phyloP scores from a whole-genome alignment of 1,140 invertebrate species.

The Drosophila repletoides region DNA sequence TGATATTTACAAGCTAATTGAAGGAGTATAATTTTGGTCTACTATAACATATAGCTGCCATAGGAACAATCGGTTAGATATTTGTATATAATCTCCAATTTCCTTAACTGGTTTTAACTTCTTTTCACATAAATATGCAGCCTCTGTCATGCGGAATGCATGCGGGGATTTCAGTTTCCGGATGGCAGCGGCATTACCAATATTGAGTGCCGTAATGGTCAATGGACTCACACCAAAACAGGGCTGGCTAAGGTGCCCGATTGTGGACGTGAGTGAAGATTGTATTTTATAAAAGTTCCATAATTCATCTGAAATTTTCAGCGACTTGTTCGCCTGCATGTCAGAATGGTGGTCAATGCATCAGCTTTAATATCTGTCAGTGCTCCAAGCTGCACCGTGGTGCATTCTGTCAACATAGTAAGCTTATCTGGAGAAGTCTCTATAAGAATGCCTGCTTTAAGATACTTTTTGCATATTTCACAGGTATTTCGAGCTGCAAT shows the following conservation, averaged over 20 bases:
- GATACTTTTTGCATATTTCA: not conserved
- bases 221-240: conserved; percentile 84
- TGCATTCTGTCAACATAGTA: conserved; percentile 90
- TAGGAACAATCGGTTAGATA: too few species aligned
- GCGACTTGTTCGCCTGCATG: conserved; percentile 89
- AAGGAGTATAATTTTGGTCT: too few species aligned
- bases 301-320: conserved; percentile 53
- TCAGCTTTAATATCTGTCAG: conserved; percentile 89
- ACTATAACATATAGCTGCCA: too few species aligned
- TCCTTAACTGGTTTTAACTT: too few species aligned
- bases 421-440: too few species aligned
- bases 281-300: not conserved
- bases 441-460: too few species aligned
- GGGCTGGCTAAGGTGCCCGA: conserved; percentile 85
- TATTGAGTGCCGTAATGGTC: conserved; percentile 85
- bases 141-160: conserved; percentile 85
- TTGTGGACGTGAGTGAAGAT: conserved; percentile 84
- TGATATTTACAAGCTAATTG: too few species aligned
- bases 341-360: conserved; percentile 89
- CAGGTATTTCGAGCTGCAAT: conserved; percentile 62
- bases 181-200: conserved; percentile 85
- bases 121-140: conserved; percentile 5
- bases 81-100: too few species aligned
- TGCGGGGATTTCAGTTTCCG: conserved; percentile 85
- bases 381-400: conserved; percentile 89